Evolutionary conservation across 2,797 vertebrate genomes (phyloP).

Genomic region (Holocentrus rufus): DNA sequence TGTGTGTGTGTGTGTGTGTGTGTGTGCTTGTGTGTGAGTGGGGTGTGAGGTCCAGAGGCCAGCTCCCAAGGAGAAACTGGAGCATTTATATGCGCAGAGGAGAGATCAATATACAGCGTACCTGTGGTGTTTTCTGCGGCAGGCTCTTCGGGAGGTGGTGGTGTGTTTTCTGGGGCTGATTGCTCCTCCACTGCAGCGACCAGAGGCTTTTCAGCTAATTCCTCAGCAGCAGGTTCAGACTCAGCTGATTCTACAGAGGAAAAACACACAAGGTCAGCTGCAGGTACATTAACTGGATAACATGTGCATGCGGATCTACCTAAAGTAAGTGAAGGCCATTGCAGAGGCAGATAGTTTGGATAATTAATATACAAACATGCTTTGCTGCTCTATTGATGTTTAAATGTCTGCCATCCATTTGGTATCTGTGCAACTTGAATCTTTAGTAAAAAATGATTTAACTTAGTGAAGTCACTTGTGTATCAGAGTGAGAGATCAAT

Average conservation of each 20-base stretch:
- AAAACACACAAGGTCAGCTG: constrained; percentile 9
- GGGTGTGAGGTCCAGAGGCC: too few relatives aligned
- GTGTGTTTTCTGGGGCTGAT: background rate
- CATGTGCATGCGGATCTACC: background rate
- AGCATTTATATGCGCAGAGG: too few relatives aligned
- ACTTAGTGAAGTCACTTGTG: background rate
- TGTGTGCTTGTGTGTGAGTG: too few relatives aligned
- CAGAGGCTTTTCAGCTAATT: constrained; percentile 12
- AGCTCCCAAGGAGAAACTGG: too few relatives aligned
- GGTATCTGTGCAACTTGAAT: too few relatives aligned
- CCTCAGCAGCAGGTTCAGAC: constrained; percentile 10
- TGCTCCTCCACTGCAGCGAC: constrained; percentile 40
- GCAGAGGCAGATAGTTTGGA: too few relatives aligned
- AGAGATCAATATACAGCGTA: constrained; percentile 24
- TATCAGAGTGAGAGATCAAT: too few relatives aligned
- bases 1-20: background rate
- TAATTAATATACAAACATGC: too few relatives aligned
- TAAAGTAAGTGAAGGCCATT: too few relatives aligned
- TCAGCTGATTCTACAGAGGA: constrained; percentile 38
- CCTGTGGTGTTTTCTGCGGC: constrained; percentile 49
- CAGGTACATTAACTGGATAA: background rate
- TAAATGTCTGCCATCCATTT: too few relatives aligned
- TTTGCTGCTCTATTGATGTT: too few relatives aligned
- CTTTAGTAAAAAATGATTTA: too few relatives aligned
- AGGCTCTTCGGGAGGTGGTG: constrained; percentile 31